phyloP scores from a whole-genome alignment of 2,113 vertebrate genomes.

The Phalacrocorax aristotelis region DNA sequence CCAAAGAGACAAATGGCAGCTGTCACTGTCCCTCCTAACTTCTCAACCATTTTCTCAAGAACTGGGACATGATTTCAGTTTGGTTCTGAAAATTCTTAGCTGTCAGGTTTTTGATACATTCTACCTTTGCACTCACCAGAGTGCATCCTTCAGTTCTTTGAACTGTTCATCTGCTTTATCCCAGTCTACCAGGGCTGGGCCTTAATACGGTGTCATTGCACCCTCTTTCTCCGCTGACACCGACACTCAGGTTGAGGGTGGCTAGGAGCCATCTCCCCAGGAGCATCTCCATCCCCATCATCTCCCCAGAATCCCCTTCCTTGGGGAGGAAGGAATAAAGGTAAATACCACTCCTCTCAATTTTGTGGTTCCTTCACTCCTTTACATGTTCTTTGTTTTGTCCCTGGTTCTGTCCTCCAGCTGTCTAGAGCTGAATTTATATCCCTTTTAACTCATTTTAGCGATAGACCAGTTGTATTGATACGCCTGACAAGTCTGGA shows the following conservation, averaged over 20 bases:
- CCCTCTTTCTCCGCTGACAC: background rate
- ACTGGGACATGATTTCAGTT: background rate
- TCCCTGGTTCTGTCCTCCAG: background rate
- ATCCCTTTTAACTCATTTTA: background rate
- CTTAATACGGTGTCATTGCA: fast-evolving
- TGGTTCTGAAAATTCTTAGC: background rate
- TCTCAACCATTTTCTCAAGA: background rate
- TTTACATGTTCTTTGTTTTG: background rate
- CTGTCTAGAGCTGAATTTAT: background rate
- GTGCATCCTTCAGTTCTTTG: background rate
- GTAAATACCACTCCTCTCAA: background rate
- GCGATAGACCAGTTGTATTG: background rate
- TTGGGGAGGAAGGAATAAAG: background rate
- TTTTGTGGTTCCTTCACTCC: background rate
- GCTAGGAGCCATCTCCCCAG: background rate
- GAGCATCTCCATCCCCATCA: background rate
- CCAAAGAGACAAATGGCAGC: slow-evolving; percentile 18
- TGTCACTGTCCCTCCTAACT: background rate
- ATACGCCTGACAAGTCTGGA: background rate
- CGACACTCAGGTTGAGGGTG: background rate
- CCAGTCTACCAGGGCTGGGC: background rate
- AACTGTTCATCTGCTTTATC: background rate
- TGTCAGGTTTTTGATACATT: background rate
- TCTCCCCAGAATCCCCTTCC: background rate
- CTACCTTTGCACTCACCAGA: background rate